phyloP scores from a whole-genome alignment of 2,888 invertebrate species.

The Ectemnius lituratus region DNA sequence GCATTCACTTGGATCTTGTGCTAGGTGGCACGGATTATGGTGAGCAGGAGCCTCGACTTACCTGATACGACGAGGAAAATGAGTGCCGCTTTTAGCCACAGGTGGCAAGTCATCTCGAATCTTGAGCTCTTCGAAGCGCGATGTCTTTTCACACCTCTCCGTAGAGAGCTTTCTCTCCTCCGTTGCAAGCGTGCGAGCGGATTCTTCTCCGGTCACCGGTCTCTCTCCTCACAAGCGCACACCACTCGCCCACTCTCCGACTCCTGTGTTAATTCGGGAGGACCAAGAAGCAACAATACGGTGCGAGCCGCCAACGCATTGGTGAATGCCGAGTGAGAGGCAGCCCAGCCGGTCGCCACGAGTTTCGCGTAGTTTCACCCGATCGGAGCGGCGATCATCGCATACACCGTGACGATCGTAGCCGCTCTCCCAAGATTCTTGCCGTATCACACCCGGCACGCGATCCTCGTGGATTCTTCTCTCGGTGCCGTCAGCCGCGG shows the following conservation, averaged over 20 bases:
- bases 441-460: background rate
- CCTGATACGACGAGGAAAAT: conserved; percentile 63
- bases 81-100: conserved; percentile 66
- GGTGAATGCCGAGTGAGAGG: background rate
- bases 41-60: conserved; percentile 49
- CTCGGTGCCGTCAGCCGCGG: background rate
- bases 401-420: conserved; percentile 2
- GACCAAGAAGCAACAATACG: too few relatives aligned
- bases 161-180: background rate
- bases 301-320: background rate
- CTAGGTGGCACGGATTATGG: background rate
- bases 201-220: conserved; percentile 6
- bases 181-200: background rate
- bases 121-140: background rate
- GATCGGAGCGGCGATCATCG: background rate
- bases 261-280: background rate
- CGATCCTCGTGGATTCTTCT: background rate
- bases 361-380: background rate
- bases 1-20: too few relatives aligned
- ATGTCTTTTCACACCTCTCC: conserved; percentile 2
- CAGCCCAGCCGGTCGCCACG: background rate
- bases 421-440: background rate
- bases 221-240: conserved; percentile 25
- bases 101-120: conserved; percentile 64
- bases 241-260: conserved; percentile 22